These are phyloP conservation scores for Drosophila albomicans DNA, from an alignment of 1,140 invertebrate genomes.

Conservation along the genomic window DNA sequence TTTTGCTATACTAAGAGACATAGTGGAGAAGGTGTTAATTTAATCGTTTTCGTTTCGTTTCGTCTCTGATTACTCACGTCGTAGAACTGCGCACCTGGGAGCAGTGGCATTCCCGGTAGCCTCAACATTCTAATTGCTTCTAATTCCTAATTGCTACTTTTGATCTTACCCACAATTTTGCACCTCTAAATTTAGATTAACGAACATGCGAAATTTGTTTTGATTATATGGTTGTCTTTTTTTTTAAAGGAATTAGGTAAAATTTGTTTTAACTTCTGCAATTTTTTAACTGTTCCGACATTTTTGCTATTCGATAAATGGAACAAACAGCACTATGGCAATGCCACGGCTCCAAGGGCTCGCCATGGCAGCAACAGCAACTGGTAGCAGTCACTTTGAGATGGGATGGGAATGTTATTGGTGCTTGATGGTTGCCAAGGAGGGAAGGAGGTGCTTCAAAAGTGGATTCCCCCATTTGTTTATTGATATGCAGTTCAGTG, in stretches of 20 bases:
- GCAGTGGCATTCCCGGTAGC: conserved; percentile 79
- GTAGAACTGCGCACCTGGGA: conserved; percentile 77
- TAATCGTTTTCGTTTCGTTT: not conserved
- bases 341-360: conserved; percentile 42
- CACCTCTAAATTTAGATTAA: conserved; percentile 26
- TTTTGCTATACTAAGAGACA: conserved; percentile 85
- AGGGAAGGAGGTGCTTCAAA: not conserved
- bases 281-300: conserved; percentile 58
- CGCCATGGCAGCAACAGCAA: conserved; percentile 64
- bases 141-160: conserved; percentile 13
- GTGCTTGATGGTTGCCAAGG: conserved; percentile 42
- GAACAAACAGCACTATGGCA: conserved; percentile 75
- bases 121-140: conserved; percentile 61
- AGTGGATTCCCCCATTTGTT: not conserved
- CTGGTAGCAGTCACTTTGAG: conserved; percentile 41
- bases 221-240: not conserved
- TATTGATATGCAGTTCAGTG: no score
- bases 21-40: conserved; percentile 1
- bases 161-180: not conserved
- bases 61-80: conserved; percentile 65
- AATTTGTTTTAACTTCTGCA: conserved; percentile 43
- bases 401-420: not conserved
- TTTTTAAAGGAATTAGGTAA: conserved; percentile 37
- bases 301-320: conserved; percentile 72
- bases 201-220: conserved; percentile 3